A percentile compares a stretch with the other conserved stretches of the same genome.
phyloP scores from a whole-genome alignment of 53 echinoderm and acorn worm genomes.

The Luidia sarsii region DNA sequence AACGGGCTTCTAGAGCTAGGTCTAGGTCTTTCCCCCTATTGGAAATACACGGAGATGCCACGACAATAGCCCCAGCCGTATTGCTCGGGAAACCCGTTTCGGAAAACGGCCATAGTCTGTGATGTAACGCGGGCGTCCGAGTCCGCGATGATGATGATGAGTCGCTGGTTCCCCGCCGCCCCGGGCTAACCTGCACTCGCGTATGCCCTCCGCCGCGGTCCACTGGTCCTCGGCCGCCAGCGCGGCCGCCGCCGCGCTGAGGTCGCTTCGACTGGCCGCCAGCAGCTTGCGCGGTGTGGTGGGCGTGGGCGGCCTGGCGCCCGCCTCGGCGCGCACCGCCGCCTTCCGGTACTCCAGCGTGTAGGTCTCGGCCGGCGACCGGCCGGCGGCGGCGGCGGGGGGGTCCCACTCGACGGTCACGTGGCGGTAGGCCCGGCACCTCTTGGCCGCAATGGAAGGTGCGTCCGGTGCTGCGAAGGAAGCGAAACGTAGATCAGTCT shows the following conservation, averaged over 20 bases:
- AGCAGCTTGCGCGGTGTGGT: neutral
- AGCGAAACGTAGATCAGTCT: too few species aligned
- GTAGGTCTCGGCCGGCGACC: constrained; percentile 63
- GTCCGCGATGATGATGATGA: too few species aligned
- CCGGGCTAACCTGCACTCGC: constrained; percentile 30
- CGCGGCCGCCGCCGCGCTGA: neutral
- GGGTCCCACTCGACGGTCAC: constrained; percentile 72
- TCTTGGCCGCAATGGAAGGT: constrained; percentile 48
- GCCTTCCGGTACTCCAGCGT: constrained; percentile 76
- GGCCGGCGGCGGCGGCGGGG: constrained; percentile 57
- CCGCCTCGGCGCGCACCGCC: constrained; percentile 18
- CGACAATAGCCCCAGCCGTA: too few species aligned
- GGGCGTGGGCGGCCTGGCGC: constrained; percentile 14
- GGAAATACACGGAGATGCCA: too few species aligned
- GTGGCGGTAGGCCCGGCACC: constrained; percentile 59
- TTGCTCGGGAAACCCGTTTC: too few species aligned
- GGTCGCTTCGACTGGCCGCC: neutral
- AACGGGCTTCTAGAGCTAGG: too few species aligned
- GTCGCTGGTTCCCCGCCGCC: too few species aligned
- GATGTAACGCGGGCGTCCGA: too few species aligned
- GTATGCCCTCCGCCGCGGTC: constrained; percentile 54
- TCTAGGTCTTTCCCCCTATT: too few species aligned
- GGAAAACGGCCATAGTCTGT: too few species aligned
- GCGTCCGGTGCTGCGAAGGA: constrained; percentile 66
- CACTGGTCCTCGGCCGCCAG: constrained; percentile 43